Conservation (phyloP, 2,888 invertebrate genomes). For the Pristionchus entomophagus region DNA sequence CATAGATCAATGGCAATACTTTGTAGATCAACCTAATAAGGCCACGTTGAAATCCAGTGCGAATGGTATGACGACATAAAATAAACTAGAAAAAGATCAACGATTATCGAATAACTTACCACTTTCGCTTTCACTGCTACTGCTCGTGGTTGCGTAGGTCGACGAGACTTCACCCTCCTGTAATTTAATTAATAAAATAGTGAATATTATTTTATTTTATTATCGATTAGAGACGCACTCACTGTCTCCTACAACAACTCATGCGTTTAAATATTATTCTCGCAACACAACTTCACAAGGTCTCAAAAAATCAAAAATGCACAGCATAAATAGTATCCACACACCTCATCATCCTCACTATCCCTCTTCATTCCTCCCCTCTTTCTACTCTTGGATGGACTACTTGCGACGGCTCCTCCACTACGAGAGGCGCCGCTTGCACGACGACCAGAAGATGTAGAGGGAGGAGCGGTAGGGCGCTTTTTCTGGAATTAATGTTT, state of each 20-base stretch:
- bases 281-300: not conserved
- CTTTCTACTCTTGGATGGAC: not conserved
- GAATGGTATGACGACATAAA: not conserved
- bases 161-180: conserved; percentile 47
- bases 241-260: not conserved
- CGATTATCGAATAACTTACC: not conserved
- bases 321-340: not conserved
- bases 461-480: not conserved
- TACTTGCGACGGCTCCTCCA: not conserved
- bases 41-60: not conserved
- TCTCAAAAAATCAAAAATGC: not conserved
- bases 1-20: not conserved
- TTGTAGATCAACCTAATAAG: no score
- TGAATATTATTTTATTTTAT: no score
- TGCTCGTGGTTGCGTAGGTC: not conserved
- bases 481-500: conserved; percentile 12
- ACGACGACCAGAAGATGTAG: not conserved
- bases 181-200: not conserved
- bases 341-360: conserved; percentile 40
- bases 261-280: not conserved
- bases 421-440: not conserved
- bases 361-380: not conserved
- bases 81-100: not conserved
- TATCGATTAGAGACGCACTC: no score
- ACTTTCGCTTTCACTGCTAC: conserved; percentile 20